A percentile compares a stretch with the other conserved stretches of the same genome.
These are phyloP conservation scores for Drosophila mimica DNA, from an alignment of 2,888 invertebrate species.

Conservation along the genomic window DNA sequence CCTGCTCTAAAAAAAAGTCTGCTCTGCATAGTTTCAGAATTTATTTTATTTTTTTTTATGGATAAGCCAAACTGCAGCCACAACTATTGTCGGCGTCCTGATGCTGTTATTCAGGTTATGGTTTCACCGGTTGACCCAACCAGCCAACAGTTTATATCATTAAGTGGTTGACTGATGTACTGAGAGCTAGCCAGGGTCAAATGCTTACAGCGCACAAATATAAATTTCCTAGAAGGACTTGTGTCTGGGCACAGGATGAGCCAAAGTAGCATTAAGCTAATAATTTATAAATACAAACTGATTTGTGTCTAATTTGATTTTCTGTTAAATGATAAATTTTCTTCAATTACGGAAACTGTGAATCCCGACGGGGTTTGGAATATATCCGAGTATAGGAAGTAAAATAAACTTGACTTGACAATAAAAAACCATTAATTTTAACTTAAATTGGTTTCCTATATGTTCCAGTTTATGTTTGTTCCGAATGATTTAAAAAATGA, in stretches of 20 bases:
- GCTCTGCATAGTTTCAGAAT: constrained; percentile 41
- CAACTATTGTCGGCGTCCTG: constrained; percentile 7
- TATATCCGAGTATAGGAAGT: neutral
- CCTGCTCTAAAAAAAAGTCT: constrained; percentile 17
- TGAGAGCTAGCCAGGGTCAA: constrained; percentile 16
- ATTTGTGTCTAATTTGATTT: neutral
- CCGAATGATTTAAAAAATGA: neutral
- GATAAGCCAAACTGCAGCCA: constrained; percentile 17
- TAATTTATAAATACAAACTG: neutral
- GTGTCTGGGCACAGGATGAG: neutral
- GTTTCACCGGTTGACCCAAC: constrained; percentile 43
- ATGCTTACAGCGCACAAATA: constrained; percentile 12
- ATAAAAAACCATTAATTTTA: neutral
- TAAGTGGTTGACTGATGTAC: constrained; percentile 22
- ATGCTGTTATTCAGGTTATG: constrained; percentile 42
- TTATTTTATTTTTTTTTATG: constrained; percentile 31
- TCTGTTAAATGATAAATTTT: neutral
- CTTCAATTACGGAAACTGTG: neutral
- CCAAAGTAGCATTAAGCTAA: neutral
- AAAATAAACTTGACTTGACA: neutral
- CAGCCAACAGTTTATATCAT: constrained; percentile 12
- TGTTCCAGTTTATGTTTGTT: neutral
- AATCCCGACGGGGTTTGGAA: neutral
- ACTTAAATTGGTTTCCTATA: neutral
- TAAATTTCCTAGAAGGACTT: neutral